Conservation (phyloP, 2,797 vertebrate species). For the Enteromius treurensis region DNA sequence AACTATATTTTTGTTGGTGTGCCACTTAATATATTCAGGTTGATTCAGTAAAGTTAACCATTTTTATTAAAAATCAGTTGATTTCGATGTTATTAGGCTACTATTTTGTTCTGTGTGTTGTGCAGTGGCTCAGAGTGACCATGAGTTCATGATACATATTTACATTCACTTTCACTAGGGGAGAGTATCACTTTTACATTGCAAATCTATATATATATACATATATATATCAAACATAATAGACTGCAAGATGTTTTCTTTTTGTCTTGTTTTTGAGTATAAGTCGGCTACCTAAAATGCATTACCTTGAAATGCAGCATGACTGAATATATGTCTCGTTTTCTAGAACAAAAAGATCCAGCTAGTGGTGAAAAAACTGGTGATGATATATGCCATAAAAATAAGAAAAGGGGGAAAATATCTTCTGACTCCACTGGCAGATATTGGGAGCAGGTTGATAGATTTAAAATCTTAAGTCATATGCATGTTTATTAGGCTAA, state of each 20-base stretch:
- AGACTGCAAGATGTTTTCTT: background rate
- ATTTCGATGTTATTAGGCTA: background rate
- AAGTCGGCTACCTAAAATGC: background rate
- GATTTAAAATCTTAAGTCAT: background rate
- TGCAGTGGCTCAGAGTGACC: background rate
- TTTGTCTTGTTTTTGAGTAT: background rate
- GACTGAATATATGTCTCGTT: background rate
- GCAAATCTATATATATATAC: too few relatives aligned
- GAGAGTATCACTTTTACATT: background rate
- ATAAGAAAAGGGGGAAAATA: background rate
- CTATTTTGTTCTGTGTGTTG: background rate
- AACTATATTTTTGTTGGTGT: background rate
- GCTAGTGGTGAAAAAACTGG: background rate
- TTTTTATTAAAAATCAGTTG: background rate
- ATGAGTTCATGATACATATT: background rate
- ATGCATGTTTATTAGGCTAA: background rate
- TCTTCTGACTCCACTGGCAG: background rate
- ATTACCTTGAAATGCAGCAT: background rate
- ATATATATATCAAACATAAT: background rate
- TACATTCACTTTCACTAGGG: background rate
- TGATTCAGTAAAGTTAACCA: background rate
- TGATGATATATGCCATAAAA: background rate
- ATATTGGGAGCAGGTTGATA: background rate
- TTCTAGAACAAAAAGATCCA: background rate
- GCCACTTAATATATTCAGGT: background rate